Evolutionary conservation across 2,888 invertebrate genomes (phyloP).

Genomic region (Tinea trinotella): DNA sequence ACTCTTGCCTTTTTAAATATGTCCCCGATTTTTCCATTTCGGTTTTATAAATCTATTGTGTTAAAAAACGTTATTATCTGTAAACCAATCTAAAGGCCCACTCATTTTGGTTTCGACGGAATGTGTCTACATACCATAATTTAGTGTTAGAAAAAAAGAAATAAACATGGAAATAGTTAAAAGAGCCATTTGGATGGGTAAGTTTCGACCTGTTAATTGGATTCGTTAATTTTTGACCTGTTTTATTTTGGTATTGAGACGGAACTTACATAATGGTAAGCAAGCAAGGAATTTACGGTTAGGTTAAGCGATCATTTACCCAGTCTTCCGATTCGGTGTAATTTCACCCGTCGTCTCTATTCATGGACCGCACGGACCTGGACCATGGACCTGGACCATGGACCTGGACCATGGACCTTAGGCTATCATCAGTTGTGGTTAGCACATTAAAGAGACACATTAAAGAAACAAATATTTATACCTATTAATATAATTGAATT

Average conservation of each 20-base stretch:
- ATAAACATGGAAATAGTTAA: constrained; percentile 6
- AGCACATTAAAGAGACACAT: not conserved
- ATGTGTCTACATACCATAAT: constrained; percentile 25
- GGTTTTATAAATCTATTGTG: too few species aligned
- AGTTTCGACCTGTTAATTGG: not conserved
- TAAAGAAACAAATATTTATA: not conserved
- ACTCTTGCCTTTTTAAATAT: too few species aligned
- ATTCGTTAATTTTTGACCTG: not conserved
- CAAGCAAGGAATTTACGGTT: too few species aligned
- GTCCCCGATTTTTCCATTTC: too few species aligned
- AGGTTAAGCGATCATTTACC: too few species aligned
- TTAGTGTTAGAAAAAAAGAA: constrained; percentile 24
- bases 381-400: too few species aligned
- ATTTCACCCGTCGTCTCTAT: too few species aligned
- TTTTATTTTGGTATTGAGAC: not conserved
- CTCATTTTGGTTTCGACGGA: constrained; percentile 23
- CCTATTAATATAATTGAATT: too few species aligned
- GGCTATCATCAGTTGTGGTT: not conserved
- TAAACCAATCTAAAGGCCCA: constrained; percentile 20
- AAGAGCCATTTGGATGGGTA: not conserved
- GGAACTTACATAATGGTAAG: too few species aligned
- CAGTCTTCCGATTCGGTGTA: too few species aligned
- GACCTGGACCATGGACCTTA: too few species aligned
- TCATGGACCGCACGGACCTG: too few species aligned
- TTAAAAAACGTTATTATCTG: constrained; percentile 3